These are phyloP conservation scores for Amniataba percoides DNA, from an alignment of 2,797 vertebrate genomes.

Conservation along the genomic window DNA sequence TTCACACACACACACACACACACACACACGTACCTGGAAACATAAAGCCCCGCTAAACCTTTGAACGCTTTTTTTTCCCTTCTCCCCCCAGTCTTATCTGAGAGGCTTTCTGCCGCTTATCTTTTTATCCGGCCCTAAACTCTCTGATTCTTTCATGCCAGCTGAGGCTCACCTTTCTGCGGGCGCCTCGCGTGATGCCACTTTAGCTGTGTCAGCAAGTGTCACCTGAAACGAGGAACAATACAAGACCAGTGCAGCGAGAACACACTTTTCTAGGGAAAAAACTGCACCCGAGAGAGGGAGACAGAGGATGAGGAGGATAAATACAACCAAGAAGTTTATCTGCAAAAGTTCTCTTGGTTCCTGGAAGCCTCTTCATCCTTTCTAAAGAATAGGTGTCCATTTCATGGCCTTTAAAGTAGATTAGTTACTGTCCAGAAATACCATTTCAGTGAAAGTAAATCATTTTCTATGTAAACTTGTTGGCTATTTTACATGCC, in stretches of 20 bases:
- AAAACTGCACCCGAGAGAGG: neutral
- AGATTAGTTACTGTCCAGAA: neutral
- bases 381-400: neutral
- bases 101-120: conserved; percentile 55
- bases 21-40: conserved; percentile 40
- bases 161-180: conserved; percentile 40
- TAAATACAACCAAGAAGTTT: neutral
- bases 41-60: conserved; percentile 59
- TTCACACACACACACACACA: conserved; percentile 32
- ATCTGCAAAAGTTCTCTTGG: neutral
- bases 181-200: conserved; percentile 21
- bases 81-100: conserved; percentile 35
- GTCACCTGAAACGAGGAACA: conserved; percentile 26
- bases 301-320: conserved; percentile 7
- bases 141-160: conserved; percentile 52
- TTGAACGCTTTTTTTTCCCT: conserved; percentile 44
- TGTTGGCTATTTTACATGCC: neutral
- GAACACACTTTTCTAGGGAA: neutral
- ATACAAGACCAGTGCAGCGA: conserved; percentile 12
- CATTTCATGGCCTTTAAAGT: neutral
- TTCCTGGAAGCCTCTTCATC: neutral
- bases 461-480: neutral
- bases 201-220: conserved; percentile 54
- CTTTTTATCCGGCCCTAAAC: conserved; percentile 67
- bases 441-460: neutral